Base-by-base conservation (phyloP, 2,113 vertebrate genomes). In the Thomomys bottae region DNA sequence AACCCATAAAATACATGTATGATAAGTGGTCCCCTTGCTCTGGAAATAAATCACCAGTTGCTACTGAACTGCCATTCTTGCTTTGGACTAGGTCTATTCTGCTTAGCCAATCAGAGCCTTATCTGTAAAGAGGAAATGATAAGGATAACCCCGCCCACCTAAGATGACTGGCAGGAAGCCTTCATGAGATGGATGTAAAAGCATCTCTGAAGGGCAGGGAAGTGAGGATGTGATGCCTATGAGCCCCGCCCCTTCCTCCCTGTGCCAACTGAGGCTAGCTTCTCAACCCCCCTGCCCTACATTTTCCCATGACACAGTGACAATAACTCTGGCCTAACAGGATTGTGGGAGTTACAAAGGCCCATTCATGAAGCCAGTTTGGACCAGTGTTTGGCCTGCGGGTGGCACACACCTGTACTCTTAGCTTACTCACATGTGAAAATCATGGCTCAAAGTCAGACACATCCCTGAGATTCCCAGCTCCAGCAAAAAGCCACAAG, bases 241-340 rank as follows among this genome's bases (percentile, higher is more conserved):
- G 72, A 34, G 9, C 72, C 61, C 66, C 49, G 67, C 30, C 63
- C 23, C 38, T 11, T 64, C 17, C 84, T 80, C 34, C 57, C 88
- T 57, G 40, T 38, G 49, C 59, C 71, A 81, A 67, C 20, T 40
- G 49, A 15, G 24, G 8, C 32, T 45, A 54, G 66, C n/a, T 10
- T 38, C 45, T 67, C 70, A 67, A 63, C 5, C 0, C 49, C 63
- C 49, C 14, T 72, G 81, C 89, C 87, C 94, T 84, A 72, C 68
- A 84, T 94, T 96, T 75, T 89, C 72, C 64, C 73, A 5, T 66
- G 76, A 38, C 36, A 91, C 91, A 91, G 36, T 1, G 4, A 87
- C 49, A 72, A 42, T 42, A 81, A 49, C 34, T 36, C 66, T 63
- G 32, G 26, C 68, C 90, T 73, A 36, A 32, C 76, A 85, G 36